Percentiles rank a stretch among this genome's conserved stretches.
These are phyloP conservation scores for Tinea trinotella DNA, from an alignment of 2,888 invertebrate species.

Conservation along the genomic window DNA sequence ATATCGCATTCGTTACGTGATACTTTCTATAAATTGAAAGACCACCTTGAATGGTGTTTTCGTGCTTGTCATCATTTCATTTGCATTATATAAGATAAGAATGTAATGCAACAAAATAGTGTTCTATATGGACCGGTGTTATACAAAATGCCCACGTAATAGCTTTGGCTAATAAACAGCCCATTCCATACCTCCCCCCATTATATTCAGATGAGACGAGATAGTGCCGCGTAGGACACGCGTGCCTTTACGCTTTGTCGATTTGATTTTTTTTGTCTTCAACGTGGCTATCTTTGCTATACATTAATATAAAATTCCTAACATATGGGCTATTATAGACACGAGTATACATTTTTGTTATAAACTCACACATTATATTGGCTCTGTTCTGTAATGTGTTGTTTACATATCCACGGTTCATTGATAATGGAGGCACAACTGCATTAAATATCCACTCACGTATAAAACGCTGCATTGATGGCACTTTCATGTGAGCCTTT, in stretches of 20 bases:
- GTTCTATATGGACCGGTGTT: background rate
- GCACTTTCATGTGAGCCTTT: background rate
- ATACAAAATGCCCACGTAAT: constrained; percentile 42
- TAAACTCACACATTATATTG: background rate
- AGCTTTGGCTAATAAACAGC: constrained; percentile 40
- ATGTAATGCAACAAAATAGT: background rate
- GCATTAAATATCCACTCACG: background rate
- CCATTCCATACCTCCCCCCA: constrained; percentile 45
- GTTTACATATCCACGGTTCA: background rate
- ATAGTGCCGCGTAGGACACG: constrained; percentile 28
- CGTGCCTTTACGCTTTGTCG: constrained; percentile 14
- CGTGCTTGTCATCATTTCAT: background rate
- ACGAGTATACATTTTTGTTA: background rate
- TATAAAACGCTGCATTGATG: background rate
- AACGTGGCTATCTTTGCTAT: constrained; percentile 10
- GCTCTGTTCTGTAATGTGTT: background rate
- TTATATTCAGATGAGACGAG: constrained; percentile 63
- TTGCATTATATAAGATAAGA: background rate
- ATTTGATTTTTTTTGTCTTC: background rate
- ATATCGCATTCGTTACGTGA: background rate
- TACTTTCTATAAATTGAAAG: background rate
- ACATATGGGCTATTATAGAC: background rate
- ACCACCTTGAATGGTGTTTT: background rate
- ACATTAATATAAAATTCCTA: constrained; percentile 1
- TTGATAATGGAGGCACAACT: background rate